These are phyloP conservation scores for Antheraea mylitta DNA, from an alignment of 1,140 invertebrate species.

Conservation along the genomic window DNA sequence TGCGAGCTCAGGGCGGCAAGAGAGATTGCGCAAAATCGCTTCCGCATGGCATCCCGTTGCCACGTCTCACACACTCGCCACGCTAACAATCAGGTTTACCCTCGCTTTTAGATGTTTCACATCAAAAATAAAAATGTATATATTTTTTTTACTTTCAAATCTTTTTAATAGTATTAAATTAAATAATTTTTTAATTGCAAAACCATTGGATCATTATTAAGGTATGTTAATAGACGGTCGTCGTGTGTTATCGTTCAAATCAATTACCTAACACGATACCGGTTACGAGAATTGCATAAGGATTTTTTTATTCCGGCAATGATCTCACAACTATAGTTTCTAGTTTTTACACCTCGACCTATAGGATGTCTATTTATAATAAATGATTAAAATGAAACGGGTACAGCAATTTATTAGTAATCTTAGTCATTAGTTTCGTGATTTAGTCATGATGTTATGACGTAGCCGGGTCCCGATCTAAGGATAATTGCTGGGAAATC, in stretches of 20 bases:
- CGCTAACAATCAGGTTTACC: too few species aligned
- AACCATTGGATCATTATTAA: background rate
- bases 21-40: too few species aligned
- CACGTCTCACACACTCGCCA: too few species aligned
- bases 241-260: constrained; percentile 4
- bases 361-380: constrained; percentile 10
- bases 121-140: too few species aligned
- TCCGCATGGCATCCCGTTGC: too few species aligned
- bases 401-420: constrained; percentile 14
- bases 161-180: background rate
- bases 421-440: constrained; percentile 27
- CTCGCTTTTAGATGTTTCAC: too few species aligned
- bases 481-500: constrained; percentile 27
- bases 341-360: constrained; percentile 5
- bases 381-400: constrained; percentile 13
- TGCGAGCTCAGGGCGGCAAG: too few species aligned
- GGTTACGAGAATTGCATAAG: constrained; percentile 1
- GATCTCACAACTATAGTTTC: constrained; percentile 4
- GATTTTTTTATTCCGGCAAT: background rate
- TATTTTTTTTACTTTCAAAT: too few species aligned
- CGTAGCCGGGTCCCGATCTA: constrained; percentile 21
- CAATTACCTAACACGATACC: constrained; percentile 1
- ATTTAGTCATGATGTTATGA: constrained; percentile 20
- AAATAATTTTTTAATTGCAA: background rate
- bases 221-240: background rate